Evolutionary conservation across 1,140 invertebrate genomes (phyloP), one percentile per base, ranked within the genome.

Genomic region (Heliconius eleuchia): DNA sequence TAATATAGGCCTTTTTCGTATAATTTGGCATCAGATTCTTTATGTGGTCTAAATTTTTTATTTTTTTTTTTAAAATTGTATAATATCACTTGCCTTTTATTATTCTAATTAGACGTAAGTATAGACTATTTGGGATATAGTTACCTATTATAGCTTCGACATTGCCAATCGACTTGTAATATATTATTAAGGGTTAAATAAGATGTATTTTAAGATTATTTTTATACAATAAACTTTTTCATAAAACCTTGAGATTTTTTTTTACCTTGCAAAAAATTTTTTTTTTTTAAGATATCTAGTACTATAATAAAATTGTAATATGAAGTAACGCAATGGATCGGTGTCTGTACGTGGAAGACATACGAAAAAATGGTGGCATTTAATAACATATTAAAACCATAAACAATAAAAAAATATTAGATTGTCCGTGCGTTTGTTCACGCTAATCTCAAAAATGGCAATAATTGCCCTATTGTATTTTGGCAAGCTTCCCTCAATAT

Each of bases 161-260:
- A 87, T 84, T 89, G 89, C 89, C 89, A 90, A 85, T 82, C 73
- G 85, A 85, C 83, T 80, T 87, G 84, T 87, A 87, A 86, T 83
- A 86, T 86, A 87, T 76, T 83, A 75, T 74, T 87, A 84, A 88
- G 82, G 84, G 78, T 79, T 86, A 84, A 80, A 39, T 78, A 81
- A 75, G 42, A 50, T 83, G 79, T 87, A 85, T 84, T 79, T 84
- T 86, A 83, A 87, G 84, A 83, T 81, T 66, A 66, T 82, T 86
- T 88, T 89, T 85, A 79, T 85, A 78, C n/a, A 89, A 83, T 89
- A 90, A 86, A 88, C 82, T 84, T 86, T 86, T 86, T 80, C 83
- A 84, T 80, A 85, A 86, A 84, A 84, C 55, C 50, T 75, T 74
- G 37, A 42, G 8, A 13, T 30, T 30, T 66, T 66, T 27, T 66